Evolutionary conservation across 1,140 invertebrate genomes (phyloP).

Genomic region (Argopecten irradians): DNA sequence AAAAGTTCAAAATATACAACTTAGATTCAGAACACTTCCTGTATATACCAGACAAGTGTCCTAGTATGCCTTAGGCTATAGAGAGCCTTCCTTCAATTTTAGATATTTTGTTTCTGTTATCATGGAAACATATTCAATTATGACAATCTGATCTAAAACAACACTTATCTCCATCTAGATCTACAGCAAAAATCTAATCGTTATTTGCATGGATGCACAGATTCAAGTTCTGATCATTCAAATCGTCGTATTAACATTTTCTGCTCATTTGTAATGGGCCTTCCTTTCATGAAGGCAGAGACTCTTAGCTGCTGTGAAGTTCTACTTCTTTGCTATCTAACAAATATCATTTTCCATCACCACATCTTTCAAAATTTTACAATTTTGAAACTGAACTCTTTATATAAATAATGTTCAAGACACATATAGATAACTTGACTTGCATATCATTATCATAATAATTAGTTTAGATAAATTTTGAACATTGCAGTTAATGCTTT

Average conservation of each 20-base stretch:
- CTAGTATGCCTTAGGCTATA: too few species aligned
- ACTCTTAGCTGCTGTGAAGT: neutral
- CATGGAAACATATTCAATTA: too few species aligned
- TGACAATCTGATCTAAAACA: too few species aligned
- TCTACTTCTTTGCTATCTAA: neutral
- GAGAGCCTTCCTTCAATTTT: too few species aligned
- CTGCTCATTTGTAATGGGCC: constrained; percentile 29
- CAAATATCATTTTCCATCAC: neutral
- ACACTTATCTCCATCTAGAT: too few species aligned
- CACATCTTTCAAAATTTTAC: neutral
- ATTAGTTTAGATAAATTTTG: too few species aligned
- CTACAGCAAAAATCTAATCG: constrained; percentile 60
- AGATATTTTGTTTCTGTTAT: too few species aligned
- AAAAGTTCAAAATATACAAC: too few species aligned
- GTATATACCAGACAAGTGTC: too few species aligned
- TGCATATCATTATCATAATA: neutral
- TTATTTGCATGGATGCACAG: constrained; percentile 54
- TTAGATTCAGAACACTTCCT: too few species aligned
- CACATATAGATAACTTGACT: neutral
- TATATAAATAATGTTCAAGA: neutral
- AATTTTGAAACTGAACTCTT: neutral
- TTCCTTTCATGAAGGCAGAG: neutral
- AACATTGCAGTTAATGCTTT: too few species aligned
- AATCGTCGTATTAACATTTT: constrained; percentile 49
- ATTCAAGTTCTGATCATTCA: constrained; percentile 49